phyloP scores from a whole-genome alignment of 2,888 invertebrate genomes.

The Tholera decimalis region DNA sequence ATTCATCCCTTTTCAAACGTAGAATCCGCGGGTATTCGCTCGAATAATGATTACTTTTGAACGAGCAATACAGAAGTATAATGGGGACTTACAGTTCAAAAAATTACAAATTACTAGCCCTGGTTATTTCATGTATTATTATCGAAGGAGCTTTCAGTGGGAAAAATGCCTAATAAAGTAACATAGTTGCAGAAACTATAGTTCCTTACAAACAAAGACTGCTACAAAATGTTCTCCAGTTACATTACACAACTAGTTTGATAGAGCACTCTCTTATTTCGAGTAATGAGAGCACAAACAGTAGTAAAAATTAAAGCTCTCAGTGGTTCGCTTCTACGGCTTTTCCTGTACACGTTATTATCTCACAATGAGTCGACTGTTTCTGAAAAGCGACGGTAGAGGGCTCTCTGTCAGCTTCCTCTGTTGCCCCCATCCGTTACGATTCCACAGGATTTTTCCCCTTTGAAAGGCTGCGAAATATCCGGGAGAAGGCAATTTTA shows the following conservation, averaged over 20 bases:
- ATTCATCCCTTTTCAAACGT: slow-evolving; percentile 57
- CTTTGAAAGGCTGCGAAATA: slow-evolving; percentile 48
- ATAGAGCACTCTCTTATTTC: slow-evolving; percentile 17
- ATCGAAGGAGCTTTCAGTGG: not conserved
- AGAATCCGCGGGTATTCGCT: slow-evolving; percentile 43
- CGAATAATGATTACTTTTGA: slow-evolving; percentile 53
- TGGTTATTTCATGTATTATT: not conserved
- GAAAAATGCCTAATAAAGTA: not conserved
- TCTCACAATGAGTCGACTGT: slow-evolving; percentile 63
- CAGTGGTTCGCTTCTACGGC: slow-evolving; percentile 13
- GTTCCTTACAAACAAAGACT: not conserved
- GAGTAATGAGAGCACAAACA: slow-evolving; percentile 39
- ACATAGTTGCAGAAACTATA: not conserved
- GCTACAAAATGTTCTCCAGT: slow-evolving; percentile 14
- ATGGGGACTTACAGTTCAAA: slow-evolving; percentile 33
- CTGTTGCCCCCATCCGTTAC: slow-evolving; percentile 54
- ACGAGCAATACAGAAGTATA: slow-evolving; percentile 35
- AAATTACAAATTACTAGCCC: slow-evolving; percentile 6
- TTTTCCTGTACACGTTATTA: slow-evolving; percentile 59
- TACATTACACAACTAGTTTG: slow-evolving; percentile 24
- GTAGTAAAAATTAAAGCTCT: slow-evolving; percentile 49
- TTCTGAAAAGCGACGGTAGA: slow-evolving; percentile 55
- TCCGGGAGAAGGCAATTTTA: slow-evolving; percentile 55
- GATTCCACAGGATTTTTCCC: slow-evolving; percentile 59
- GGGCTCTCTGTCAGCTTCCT: slow-evolving; percentile 43